Evolutionary conservation across 2,888 invertebrate genomes (phyloP), one percentile per base, ranked within the genome.

Genomic region (Metallyticus violacea): DNA sequence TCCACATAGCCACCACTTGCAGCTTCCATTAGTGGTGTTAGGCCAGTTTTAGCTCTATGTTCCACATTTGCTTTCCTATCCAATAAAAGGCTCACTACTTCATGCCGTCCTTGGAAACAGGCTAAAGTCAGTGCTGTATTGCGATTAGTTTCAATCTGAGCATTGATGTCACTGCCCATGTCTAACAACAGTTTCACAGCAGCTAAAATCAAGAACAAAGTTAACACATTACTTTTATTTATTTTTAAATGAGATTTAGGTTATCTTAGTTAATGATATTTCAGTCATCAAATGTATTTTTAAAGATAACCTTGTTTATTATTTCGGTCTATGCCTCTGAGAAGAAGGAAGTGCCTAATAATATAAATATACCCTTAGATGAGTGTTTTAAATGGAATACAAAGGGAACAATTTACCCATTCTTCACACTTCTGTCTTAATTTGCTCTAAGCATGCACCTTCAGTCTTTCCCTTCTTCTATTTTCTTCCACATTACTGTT

Each of bases 1-100:
- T 99, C 99, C 85, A 99, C 99, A 92, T 99, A 99, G 86, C 99
- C 99, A 86, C 99, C 99, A 90, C 98, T 99, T 0, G 99, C 99
- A 82, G 99, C 99, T 93, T 99, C 99, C 99, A 99, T 99, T 28
- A 99, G 93, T 1, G 99, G 99, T 25, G 99, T 99, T 87, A 99
- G 93, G 0, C 99, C 99, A 86, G 99, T 99, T 96, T 99, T 99
- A 6, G 99, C 99, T 89, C 99, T 95, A 93, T 99, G 99, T 92
- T 99, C 99, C 81, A 99, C 99, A 92, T 99, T 99, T 29, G 99
- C 99, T 91, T 98, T 97, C 89, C 99, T 95, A 92, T 99, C 99
- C 22, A 99, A 94, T 86, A 99, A 93, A 86, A 99, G 94, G 91
- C 98, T 97, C 85, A 99, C 99, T 83, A 99, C 99, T 92, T 99